Evolutionary conservation across 1,140 invertebrate genomes (phyloP).

Genomic region (Galleria mellonella): DNA sequence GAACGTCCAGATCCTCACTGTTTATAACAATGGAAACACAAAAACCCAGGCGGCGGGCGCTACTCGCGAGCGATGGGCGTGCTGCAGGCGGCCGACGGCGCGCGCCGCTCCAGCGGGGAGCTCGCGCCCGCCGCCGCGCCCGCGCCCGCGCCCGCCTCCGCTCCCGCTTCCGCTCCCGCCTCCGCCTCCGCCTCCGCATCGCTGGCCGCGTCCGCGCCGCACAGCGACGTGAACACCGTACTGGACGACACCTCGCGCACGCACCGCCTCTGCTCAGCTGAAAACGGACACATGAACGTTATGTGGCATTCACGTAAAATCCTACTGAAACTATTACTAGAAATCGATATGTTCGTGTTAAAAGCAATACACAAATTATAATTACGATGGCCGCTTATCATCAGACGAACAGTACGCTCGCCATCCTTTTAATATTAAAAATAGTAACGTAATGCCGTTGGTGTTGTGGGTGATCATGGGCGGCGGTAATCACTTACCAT

Average conservation of each 20-base stretch:
- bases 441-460: too few species aligned
- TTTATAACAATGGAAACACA: too few species aligned
- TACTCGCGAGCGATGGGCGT: conserved; percentile 49
- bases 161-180: conserved; percentile 23
- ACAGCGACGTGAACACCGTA: conserved; percentile 44
- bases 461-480: too few species aligned
- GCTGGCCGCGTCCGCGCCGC: conserved; percentile 10
- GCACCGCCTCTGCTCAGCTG: conserved; percentile 58
- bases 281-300: conserved; percentile 6
- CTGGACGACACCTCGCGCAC: conserved; percentile 57
- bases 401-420: too few species aligned
- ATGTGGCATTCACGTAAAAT: too few species aligned
- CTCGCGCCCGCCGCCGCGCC: conserved; percentile 9
- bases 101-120: conserved; percentile 40
- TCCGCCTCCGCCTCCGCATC: conserved; percentile 21
- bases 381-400: too few species aligned
- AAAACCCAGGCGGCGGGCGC: conserved; percentile 11
- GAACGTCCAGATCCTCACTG: too few species aligned
- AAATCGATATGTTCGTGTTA: not conserved
- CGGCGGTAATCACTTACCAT: too few species aligned
- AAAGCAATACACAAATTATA: too few species aligned
- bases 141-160: conserved; percentile 46
- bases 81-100: conserved; percentile 42
- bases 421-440: too few species aligned
- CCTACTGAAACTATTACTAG: not conserved